These are phyloP conservation scores for Cephonodes hylas DNA, from an alignment of 2,888 invertebrate genomes.

Conservation along the genomic window DNA sequence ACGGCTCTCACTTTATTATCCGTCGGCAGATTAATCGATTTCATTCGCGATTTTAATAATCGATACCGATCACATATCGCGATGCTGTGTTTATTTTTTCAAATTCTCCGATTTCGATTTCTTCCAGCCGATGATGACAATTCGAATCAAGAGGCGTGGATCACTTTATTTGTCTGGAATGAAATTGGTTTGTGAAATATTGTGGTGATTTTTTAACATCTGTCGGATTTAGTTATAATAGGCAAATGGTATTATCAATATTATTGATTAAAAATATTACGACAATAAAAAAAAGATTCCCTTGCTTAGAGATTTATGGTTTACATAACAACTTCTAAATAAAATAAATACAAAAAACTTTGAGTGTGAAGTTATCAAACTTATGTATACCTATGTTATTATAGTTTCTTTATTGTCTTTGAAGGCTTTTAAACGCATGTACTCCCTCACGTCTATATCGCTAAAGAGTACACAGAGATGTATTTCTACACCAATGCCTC, in stretches of 20 bases:
- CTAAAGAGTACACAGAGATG: no score
- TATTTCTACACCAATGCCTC: no score
- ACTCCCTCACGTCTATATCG: no score
- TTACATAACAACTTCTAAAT: no score
- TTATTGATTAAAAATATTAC: not conserved
- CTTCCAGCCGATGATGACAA: not conserved
- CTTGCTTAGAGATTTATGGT: no score
- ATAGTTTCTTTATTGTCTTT: no score
- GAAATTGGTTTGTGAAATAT: slow-evolving; percentile 4
- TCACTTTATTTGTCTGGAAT: not conserved
- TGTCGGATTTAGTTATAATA: not conserved
- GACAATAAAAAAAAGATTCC: no score
- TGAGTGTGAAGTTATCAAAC: no score
- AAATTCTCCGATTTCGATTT: not conserved
- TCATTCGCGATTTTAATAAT: slow-evolving; percentile 68
- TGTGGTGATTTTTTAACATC: slow-evolving; percentile 1
- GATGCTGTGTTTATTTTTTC: slow-evolving; percentile 74
- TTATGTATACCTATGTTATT: no score
- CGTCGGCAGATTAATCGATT: slow-evolving; percentile 62
- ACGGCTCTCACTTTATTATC: slow-evolving; percentile 57
- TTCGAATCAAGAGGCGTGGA: slow-evolving; percentile 9
- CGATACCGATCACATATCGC: slow-evolving; percentile 64
- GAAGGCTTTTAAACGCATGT: no score
- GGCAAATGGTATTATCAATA: not conserved
- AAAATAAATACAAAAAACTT: no score